Percentiles rank a stretch among this genome's conserved stretches.
These are phyloP conservation scores for Alloscopus bannaensis DNA, from an alignment of 2,888 invertebrate genomes.

Conservation along the genomic window DNA sequence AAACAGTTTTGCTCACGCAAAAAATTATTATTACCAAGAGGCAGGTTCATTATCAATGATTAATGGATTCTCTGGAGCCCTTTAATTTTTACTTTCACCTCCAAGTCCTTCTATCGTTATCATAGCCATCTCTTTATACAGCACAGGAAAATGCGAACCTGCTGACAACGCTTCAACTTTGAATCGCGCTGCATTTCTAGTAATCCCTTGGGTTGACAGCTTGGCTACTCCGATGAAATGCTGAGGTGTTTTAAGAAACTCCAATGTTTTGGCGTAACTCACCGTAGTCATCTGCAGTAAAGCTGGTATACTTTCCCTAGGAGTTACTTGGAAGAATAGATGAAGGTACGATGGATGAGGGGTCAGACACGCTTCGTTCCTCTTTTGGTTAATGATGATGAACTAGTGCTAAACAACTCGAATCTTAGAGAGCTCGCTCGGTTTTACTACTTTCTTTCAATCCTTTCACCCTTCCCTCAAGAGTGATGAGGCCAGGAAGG, in stretches of 20 bases:
- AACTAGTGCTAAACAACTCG: slow-evolving; percentile 19
- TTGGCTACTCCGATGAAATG: neutral
- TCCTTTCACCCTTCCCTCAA: neutral
- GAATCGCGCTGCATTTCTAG: neutral
- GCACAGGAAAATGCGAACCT: neutral
- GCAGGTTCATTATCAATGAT: slow-evolving; percentile 58
- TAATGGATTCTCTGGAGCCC: slow-evolving; percentile 54
- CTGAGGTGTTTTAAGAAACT: too few species aligned
- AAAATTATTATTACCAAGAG: slow-evolving; percentile 32
- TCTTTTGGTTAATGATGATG: slow-evolving; percentile 17
- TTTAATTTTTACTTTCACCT: slow-evolving; percentile 59
- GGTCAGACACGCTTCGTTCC: slow-evolving; percentile 15
- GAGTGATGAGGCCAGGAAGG: neutral
- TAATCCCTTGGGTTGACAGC: slow-evolving; percentile 21
- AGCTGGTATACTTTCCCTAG: too few species aligned
- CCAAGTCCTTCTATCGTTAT: slow-evolving; percentile 3
- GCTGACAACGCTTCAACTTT: neutral
- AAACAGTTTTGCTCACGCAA: neutral
- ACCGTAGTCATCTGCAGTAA: too few species aligned
- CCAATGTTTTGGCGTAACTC: too few species aligned
- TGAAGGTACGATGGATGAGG: neutral
- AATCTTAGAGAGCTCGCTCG: too few species aligned
- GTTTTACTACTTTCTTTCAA: neutral
- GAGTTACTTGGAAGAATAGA: too few species aligned
- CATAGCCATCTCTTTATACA: neutral